These are phyloP conservation scores for Stercorarius parasiticus DNA, from an alignment of 2,113 vertebrate genomes.

Conservation along the genomic window DNA sequence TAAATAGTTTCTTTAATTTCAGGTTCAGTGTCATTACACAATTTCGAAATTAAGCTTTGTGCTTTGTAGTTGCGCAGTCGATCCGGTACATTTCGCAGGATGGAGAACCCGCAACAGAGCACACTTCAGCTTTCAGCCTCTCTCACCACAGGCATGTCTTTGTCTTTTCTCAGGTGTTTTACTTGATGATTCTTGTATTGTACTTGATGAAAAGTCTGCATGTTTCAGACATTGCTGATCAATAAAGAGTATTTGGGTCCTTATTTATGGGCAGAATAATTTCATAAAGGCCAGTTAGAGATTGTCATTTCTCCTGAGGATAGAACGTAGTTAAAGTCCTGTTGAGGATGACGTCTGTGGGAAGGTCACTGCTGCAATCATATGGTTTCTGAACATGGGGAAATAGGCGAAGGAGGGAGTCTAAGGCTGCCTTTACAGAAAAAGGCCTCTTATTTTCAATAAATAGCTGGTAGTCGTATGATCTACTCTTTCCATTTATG, in stretches of 20 bases:
- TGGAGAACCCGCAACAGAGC: rapidly evolving
- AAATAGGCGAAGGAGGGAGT: not conserved
- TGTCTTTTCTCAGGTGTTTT: not conserved
- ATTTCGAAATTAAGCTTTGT: not conserved
- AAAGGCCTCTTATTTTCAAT: not conserved
- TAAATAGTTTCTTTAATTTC: not conserved
- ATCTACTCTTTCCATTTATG: not conserved
- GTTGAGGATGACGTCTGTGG: not conserved
- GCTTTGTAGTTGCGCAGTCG: not conserved
- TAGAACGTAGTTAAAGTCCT: not conserved
- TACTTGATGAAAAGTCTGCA: not conserved
- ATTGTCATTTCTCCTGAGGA: not conserved
- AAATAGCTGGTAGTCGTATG: not conserved
- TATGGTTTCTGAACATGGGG: not conserved
- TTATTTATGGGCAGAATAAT: not conserved
- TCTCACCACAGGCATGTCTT: not conserved
- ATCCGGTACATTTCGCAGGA: not conserved
- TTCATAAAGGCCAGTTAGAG: not conserved
- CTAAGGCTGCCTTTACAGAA: not conserved
- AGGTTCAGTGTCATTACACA: not conserved
- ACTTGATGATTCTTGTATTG: not conserved
- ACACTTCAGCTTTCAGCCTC: not conserved
- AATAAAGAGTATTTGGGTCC: not conserved
- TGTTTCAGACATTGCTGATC: not conserved
- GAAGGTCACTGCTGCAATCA: not conserved